Conservation (phyloP, 1,140 invertebrate species). For the Bradysia coprophila region DNA sequence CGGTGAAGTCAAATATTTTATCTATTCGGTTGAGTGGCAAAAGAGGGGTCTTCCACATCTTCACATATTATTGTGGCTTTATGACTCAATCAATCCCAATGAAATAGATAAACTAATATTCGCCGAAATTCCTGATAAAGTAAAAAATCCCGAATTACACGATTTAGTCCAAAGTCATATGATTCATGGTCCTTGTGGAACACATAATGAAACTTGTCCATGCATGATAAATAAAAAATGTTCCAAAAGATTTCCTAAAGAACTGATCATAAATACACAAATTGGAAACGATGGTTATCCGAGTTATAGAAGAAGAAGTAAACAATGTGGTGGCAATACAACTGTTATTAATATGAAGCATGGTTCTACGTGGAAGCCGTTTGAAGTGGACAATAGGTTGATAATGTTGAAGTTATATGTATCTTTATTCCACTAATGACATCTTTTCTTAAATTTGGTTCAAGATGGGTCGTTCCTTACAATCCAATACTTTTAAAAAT, state of each 20-base stretch:
- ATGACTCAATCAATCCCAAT: slow-evolving; percentile 16
- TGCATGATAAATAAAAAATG: slow-evolving; percentile 9
- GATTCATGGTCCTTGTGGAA: slow-evolving; percentile 28
- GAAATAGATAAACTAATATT: slow-evolving; percentile 26
- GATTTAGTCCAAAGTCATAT: slow-evolving; percentile 24
- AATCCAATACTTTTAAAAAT: slow-evolving; percentile 9
- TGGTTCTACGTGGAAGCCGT: too few species aligned
- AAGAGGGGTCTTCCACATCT: slow-evolving; percentile 29
- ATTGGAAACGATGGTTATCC: slow-evolving; percentile 25
- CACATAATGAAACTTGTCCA: slow-evolving; percentile 10
- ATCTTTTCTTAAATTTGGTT: slow-evolving; percentile 11
- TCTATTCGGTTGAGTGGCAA: slow-evolving; percentile 31
- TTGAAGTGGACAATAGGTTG: too few species aligned
- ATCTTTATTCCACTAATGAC: too few species aligned
- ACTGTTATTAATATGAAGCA: slow-evolving; percentile 10
- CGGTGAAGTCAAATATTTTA: slow-evolving; percentile 19
- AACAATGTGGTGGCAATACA: slow-evolving; percentile 18
- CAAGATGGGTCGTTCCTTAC: slow-evolving; percentile 16
- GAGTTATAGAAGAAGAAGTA: slow-evolving; percentile 19
- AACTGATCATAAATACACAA: slow-evolving; percentile 10
- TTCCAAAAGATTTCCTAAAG: slow-evolving; percentile 13
- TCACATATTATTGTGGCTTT: slow-evolving; percentile 20
- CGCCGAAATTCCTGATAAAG: slow-evolving; percentile 29
- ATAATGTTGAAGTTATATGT: too few species aligned
- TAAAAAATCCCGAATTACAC: slow-evolving; percentile 20